Percentiles rank a stretch among this genome's conserved stretches.
These are phyloP conservation scores for Augochlorella aurata DNA, from an alignment of 2,888 invertebrate genomes.

Conservation along the genomic window DNA sequence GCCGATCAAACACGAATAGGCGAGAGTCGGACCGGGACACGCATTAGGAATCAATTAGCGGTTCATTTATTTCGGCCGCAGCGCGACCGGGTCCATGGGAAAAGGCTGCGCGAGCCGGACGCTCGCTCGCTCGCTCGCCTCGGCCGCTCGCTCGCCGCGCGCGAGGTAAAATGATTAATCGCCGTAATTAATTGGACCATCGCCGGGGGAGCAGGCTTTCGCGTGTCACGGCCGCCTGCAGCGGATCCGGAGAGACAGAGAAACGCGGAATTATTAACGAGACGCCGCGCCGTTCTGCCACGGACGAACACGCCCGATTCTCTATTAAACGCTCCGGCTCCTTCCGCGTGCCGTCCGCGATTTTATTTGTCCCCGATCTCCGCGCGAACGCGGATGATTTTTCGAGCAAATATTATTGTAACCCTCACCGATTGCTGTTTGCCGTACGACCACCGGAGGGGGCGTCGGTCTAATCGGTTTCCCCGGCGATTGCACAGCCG, in stretches of 20 bases:
- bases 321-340: conserved; percentile 43
- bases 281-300: conserved; percentile 30
- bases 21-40: neutral
- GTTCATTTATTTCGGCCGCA: conserved; percentile 59
- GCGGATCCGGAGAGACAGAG: conserved; percentile 31
- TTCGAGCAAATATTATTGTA: conserved; percentile 33
- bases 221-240: conserved; percentile 35
- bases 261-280: conserved; percentile 64
- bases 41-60: conserved; percentile 65
- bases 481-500: neutral
- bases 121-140: too few species aligned
- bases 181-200: conserved; percentile 69
- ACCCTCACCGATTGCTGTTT: conserved; percentile 3
- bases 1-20: conserved; percentile 4
- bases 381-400: conserved; percentile 4
- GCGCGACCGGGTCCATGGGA: conserved; percentile 2
- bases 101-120: conserved; percentile 26
- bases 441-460: neutral
- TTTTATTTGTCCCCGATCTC: conserved; percentile 39
- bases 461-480: neutral
- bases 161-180: conserved; percentile 71
- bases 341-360: conserved; percentile 17
- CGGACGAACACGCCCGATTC: conserved; percentile 34
- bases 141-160: conserved; percentile 13
- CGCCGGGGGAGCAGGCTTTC: conserved; percentile 44